Evolutionary conservation across 2,888 invertebrate genomes (phyloP), one percentile per base, ranked within the genome.

Genomic region (Leptinotarsa rubiginosa): DNA sequence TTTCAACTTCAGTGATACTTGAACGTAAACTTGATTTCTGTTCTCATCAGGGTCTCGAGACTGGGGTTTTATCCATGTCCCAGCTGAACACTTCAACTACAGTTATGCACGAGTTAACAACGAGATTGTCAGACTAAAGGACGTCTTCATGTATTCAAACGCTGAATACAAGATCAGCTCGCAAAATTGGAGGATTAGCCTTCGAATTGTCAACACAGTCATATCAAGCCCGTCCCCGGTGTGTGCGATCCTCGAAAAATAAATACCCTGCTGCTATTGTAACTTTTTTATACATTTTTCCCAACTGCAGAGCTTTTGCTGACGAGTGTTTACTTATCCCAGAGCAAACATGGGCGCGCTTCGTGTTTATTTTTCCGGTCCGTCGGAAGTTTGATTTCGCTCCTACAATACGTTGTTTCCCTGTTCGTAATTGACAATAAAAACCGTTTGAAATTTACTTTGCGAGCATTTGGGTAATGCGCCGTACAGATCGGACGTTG

Each of bases 321-420:
- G 86, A 86, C 86, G 84, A 85, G 85, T 85, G 85, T 85, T 86
- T 85, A 81, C 83, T 82, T 80, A 83, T 83, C 83, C 83, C 80
- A 83, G 83, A 80, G 83, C 84, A 86, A 86, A 86, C 85, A 85
- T 83, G 83, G 83, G 84, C 82, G 83, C 83, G 31, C 72, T 81
- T 83, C 79, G 80, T 84, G 85, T 85, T 86, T 85, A 82, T 84
- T 85, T 85, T 86, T 85, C 85, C 85, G 81, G 84, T 83, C 81
- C 85, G 81, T 78, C 83, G 83, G 83, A 84, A 81, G 83, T 82
- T 83, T 83, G 84, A 84, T 84, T 84, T 80, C 76, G 81, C 69
- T 75, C 69, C 31, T 65, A 62, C 69, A 52, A 72, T 69, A 49
- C 74, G 75, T 49, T 77, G 78, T 76, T 79, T 79, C 75, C 65